phyloP scores from a whole-genome alignment of 2,888 invertebrate species.

The Synanthedon andrenaeformis region DNA sequence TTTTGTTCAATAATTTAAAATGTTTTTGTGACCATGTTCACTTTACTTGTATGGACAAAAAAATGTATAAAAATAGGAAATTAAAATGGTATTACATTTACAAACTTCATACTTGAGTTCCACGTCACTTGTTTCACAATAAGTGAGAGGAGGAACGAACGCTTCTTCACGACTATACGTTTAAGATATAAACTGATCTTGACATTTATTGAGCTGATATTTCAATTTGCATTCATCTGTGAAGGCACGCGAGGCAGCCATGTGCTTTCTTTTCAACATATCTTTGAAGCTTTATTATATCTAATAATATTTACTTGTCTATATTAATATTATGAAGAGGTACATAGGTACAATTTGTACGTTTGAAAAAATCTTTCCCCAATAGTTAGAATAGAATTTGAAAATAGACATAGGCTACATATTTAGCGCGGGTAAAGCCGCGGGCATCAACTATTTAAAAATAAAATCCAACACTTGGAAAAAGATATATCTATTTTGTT shows the following conservation, averaged over 20 bases:
- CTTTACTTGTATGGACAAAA: no score
- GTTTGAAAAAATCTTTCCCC: no score
- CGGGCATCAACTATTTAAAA: no score
- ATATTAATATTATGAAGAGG: no score
- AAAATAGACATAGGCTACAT: no score
- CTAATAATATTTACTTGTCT: slow-evolving; percentile 5
- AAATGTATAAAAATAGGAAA: background rate
- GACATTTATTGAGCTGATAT: slow-evolving; percentile 43
- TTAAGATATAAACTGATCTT: slow-evolving; percentile 37
- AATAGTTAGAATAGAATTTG: no score
- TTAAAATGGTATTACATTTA: background rate
- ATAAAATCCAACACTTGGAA: no score
- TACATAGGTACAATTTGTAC: no score
- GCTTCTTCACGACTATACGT: slow-evolving; percentile 24
- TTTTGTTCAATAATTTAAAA: no score
- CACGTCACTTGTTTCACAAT: slow-evolving; percentile 29
- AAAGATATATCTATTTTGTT: no score
- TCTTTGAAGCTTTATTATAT: slow-evolving; percentile 4
- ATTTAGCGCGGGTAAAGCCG: no score
- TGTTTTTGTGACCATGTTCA: no score
- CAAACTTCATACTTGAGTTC: slow-evolving; percentile 3
- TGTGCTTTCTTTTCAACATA: slow-evolving; percentile 2
- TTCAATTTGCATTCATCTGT: slow-evolving; percentile 20
- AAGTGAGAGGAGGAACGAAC: slow-evolving; percentile 38
- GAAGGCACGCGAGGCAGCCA: slow-evolving; percentile 1